Percentiles rank a stretch among this genome's conserved stretches.
phyloP scores from a whole-genome alignment of 2,113 vertebrate genomes.

The Sander vitreus region DNA sequence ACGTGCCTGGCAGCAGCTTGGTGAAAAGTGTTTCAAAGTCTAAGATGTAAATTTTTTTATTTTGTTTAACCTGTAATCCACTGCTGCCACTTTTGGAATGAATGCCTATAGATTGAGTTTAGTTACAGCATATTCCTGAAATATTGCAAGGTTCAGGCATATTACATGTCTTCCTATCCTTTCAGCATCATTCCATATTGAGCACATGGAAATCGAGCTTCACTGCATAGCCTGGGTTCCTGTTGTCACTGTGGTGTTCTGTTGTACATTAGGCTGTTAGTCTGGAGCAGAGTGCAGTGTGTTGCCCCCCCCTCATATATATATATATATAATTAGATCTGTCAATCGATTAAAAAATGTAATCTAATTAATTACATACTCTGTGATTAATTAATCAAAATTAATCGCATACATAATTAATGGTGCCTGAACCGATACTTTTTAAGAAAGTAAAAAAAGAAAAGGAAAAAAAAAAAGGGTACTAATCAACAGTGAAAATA shows the following conservation, averaged over 20 bases:
- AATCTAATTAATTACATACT: too few relatives aligned
- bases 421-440: too few relatives aligned
- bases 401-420: too few relatives aligned
- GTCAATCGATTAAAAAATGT: too few relatives aligned
- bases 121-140: conserved; percentile 54
- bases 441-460: too few relatives aligned
- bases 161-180: conserved; percentile 45
- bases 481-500: too few relatives aligned
- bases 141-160: conserved; percentile 18
- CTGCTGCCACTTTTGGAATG: conserved; percentile 1
- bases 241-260: conserved; percentile 17
- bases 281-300: background rate
- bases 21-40: background rate
- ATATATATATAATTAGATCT: too few relatives aligned
- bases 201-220: conserved; percentile 46
- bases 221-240: background rate
- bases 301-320: too few relatives aligned
- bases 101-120: conserved; percentile 27
- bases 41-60: background rate
- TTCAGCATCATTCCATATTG: conserved; percentile 26
- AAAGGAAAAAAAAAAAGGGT: too few relatives aligned
- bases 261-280: conserved; percentile 7
- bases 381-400: too few relatives aligned
- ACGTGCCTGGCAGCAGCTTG: background rate
- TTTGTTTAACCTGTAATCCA: background rate